phyloP scores from a whole-genome alignment of 2,888 invertebrate species.

The Synanthedon vespiformis region DNA sequence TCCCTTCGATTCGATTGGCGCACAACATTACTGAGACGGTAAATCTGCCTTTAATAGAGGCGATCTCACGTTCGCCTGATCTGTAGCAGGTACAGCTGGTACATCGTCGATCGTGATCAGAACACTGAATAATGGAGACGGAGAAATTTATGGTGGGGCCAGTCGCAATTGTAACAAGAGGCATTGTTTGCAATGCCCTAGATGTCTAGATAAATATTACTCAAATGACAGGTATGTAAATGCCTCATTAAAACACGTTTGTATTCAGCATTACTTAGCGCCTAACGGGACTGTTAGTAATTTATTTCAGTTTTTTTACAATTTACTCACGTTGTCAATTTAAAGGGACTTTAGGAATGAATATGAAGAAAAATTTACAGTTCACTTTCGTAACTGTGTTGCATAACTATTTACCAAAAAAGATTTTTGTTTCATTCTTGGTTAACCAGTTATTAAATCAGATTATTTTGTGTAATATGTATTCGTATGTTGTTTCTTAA shows the following conservation, averaged over 20 bases:
- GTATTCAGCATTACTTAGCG: not conserved
- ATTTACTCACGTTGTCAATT: no score
- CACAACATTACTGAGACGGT: conserved; percentile 2
- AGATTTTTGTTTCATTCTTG: no score
- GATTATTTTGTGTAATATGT: no score
- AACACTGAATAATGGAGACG: conserved; percentile 2
- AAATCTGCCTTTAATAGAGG: conserved; percentile 17
- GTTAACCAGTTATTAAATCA: no score
- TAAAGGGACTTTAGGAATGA: no score
- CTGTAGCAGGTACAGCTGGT: conserved; percentile 5
- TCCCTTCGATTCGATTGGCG: conserved; percentile 18
- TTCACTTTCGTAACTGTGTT: no score
- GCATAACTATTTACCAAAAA: no score
- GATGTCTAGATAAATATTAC: conserved; percentile 4
- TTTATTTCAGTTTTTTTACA: no score
- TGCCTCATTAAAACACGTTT: not conserved
- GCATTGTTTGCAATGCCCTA: not conserved
- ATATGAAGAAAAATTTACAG: no score
- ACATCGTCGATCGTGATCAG: conserved; percentile 11
- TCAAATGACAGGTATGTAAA: not conserved
- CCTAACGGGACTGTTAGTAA: no score
- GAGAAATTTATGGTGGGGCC: conserved; percentile 1
- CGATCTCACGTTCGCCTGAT: conserved; percentile 11
- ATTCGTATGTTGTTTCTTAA: no score
- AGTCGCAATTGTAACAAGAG: not conserved